Conservation (phyloP, 2,888 invertebrate genomes). For the Chymomyza procnemis region DNA sequence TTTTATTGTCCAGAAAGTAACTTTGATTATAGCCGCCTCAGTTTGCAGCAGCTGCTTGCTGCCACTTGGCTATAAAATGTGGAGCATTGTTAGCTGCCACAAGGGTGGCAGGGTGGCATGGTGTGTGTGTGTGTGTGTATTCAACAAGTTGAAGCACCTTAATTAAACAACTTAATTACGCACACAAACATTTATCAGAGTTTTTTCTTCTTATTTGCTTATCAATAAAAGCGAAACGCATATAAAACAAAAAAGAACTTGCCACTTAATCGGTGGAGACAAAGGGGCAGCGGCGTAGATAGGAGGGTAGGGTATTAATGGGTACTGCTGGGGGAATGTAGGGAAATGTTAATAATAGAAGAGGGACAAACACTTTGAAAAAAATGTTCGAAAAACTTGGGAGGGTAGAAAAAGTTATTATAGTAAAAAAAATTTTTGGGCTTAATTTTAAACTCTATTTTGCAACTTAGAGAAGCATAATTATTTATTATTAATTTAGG, state of each 20-base stretch:
- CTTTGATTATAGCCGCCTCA: neutral
- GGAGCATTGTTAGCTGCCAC: neutral
- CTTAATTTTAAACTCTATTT: too few relatives aligned
- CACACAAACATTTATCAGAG: neutral
- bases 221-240: slow-evolving; percentile 24
- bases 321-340: too few relatives aligned
- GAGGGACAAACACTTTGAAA: too few relatives aligned
- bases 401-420: too few relatives aligned
- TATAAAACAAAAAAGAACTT: neutral
- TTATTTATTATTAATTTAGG: too few relatives aligned
- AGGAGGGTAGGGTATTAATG: too few relatives aligned
- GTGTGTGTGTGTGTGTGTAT: too few relatives aligned
- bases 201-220: slow-evolving; percentile 26
- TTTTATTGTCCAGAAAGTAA: neutral
- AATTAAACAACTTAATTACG: neutral
- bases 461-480: too few relatives aligned
- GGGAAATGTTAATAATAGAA: too few relatives aligned
- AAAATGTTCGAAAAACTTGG: too few relatives aligned
- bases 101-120: neutral
- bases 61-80: neutral
- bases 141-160: neutral
- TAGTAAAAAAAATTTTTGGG: too few relatives aligned
- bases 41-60: neutral
- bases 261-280: slow-evolving; percentile 25
- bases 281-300: neutral